Conservation (phyloP, 2,113 vertebrate species). For the Isichthys henryi region DNA sequence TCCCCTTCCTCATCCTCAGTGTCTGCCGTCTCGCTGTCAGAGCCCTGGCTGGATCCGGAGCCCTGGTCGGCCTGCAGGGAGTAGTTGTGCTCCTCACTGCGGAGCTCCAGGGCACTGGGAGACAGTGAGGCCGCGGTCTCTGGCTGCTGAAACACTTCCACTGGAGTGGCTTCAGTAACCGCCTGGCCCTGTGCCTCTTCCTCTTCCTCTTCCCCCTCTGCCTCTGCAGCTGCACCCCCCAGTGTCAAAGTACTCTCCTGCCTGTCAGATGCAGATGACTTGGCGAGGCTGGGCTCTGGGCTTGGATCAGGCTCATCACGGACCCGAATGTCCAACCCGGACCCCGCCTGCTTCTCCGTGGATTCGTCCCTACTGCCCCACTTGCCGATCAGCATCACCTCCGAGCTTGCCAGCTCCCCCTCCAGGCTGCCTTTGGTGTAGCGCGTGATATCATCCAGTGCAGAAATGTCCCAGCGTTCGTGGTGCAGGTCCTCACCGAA, state of each 20-base stretch:
- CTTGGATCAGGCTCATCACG: not conserved
- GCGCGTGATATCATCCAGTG: slow-evolving; percentile 60
- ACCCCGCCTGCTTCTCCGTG: slow-evolving; percentile 13
- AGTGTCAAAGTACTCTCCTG: not conserved
- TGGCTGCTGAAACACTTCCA: not conserved
- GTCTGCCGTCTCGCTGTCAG: slow-evolving; percentile 24
- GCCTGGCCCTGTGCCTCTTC: not conserved
- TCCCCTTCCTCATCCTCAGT: slow-evolving; percentile 40
- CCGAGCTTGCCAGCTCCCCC: slow-evolving; percentile 49
- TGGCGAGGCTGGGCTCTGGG: not conserved
- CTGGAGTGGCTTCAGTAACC: not conserved
- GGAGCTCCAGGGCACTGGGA: slow-evolving; percentile 44
- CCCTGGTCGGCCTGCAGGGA: slow-evolving; percentile 48
- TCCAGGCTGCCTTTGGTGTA: slow-evolving; percentile 56
- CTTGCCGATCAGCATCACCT: slow-evolving; percentile 52
- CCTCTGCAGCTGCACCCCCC: slow-evolving; percentile 38
- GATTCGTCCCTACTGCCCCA: slow-evolving; percentile 29
- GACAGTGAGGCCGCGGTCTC: slow-evolving; percentile 9
- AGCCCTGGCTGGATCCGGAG: slow-evolving; percentile 13
- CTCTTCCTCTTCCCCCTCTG: slow-evolving; percentile 30
- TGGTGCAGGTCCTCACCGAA: slow-evolving; percentile 54
- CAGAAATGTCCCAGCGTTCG: slow-evolving; percentile 61
- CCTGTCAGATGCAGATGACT: not conserved
- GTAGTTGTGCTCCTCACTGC: slow-evolving; percentile 64
- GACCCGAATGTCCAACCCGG: not conserved